Conservation (phyloP, 2,113 vertebrate genomes). For the Balaenoptera acutorostrata region DNA sequence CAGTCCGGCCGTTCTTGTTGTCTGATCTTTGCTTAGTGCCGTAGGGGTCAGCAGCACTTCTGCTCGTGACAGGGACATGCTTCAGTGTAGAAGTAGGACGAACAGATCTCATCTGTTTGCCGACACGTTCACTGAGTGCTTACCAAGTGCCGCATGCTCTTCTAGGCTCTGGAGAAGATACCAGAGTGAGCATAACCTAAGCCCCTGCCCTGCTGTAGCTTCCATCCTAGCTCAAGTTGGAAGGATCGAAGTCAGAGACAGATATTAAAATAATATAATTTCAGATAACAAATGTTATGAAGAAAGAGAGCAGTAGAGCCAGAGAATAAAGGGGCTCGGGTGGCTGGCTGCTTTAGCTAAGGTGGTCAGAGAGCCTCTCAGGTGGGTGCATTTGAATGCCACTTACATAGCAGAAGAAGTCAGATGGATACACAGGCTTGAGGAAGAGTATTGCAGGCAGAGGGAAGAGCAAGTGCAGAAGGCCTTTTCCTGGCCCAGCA, state of each 20-base stretch:
- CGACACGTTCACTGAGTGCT: neutral
- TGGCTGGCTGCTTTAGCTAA: neutral
- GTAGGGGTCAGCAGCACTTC: neutral
- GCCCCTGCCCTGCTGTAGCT: neutral
- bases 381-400: neutral
- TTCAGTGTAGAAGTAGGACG: neutral
- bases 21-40: neutral
- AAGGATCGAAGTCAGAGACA: neutral
- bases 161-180: neutral
- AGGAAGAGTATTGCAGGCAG: neutral
- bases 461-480: neutral
- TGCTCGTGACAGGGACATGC: fast-evolving
- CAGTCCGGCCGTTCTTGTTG: neutral
- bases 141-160: neutral
- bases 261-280: neutral
- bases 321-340: neutral
- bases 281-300: neutral
- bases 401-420: neutral
- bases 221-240: neutral
- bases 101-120: neutral
- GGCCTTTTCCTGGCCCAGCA: neutral
- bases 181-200: neutral
- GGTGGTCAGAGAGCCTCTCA: neutral
- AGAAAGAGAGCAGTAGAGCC: neutral
- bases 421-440: neutral